phyloP scores from a whole-genome alignment of 2,113 vertebrate genomes.

The Charina bottae region DNA sequence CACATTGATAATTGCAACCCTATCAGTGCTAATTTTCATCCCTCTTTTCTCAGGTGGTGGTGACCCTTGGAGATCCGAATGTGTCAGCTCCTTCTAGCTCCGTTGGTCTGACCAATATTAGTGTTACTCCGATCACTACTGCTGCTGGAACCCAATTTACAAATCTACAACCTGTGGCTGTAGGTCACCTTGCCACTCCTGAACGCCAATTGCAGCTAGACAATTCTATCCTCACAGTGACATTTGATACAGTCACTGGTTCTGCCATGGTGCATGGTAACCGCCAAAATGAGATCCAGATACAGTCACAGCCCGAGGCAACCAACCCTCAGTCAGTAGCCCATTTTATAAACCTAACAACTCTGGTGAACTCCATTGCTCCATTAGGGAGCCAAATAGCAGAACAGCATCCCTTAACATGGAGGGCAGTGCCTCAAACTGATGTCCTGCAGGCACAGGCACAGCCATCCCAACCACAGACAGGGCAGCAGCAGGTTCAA shows the following conservation, averaged over 20 bases:
- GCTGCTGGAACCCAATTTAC: slow-evolving; percentile 88
- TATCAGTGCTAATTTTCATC: not conserved
- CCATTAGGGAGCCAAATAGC: slow-evolving; percentile 81
- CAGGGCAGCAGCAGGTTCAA: slow-evolving; percentile 70
- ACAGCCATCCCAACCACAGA: slow-evolving; percentile 65
- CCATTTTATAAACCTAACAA: slow-evolving; percentile 96
- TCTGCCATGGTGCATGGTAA: slow-evolving; percentile 89
- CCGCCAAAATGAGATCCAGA: slow-evolving; percentile 82
- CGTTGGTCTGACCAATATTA: slow-evolving; percentile 90
- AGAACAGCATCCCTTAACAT: slow-evolving; percentile 84
- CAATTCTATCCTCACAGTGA: slow-evolving; percentile 96
- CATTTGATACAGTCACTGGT: slow-evolving; percentile 91
- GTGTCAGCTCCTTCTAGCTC: slow-evolving; percentile 83
- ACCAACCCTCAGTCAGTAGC: slow-evolving; percentile 84
- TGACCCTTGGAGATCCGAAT: slow-evolving; percentile 85
- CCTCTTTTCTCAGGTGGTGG: slow-evolving; percentile 85
- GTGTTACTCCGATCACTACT: slow-evolving; percentile 88
- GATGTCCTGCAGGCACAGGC: slow-evolving; percentile 70
- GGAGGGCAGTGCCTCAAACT: slow-evolving; percentile 85
- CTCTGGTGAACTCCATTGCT: slow-evolving; percentile 92
- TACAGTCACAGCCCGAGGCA: slow-evolving; percentile 77
- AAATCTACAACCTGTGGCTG: slow-evolving; percentile 91
- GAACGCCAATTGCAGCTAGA: slow-evolving; percentile 93
- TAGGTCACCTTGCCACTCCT: slow-evolving; percentile 82
- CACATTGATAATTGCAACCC: rapidly evolving